Conservation (phyloP, 2,888 invertebrate genomes). For the Orthonevra nobilis region DNA sequence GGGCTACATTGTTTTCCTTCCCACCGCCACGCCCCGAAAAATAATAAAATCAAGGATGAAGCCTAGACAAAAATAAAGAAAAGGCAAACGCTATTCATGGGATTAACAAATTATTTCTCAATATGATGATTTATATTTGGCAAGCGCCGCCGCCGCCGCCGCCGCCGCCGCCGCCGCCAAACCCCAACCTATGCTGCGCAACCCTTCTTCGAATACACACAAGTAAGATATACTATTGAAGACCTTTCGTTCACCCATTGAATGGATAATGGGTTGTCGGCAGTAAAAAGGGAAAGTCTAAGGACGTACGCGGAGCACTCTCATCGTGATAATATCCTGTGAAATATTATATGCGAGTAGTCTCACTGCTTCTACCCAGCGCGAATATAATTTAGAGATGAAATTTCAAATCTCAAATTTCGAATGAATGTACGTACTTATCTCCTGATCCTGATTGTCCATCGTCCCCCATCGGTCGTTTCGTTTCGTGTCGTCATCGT, state of each 20-base stretch:
- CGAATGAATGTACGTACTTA: conserved; percentile 29
- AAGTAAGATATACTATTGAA: conserved; percentile 9
- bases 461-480: too few relatives aligned
- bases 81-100: conserved; percentile 58
- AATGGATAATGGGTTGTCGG: conserved; percentile 24
- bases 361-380: not conserved
- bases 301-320: conserved; percentile 14
- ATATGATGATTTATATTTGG: conserved; percentile 66
- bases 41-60: conserved; percentile 59
- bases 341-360: not conserved
- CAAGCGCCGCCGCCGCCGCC: conserved; percentile 61
- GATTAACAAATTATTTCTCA: conserved; percentile 68
- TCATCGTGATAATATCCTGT: conserved; percentile 13
- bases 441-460: conserved; percentile 49
- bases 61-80: conserved; percentile 41
- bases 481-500: conserved; percentile 1
- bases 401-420: conserved; percentile 39
- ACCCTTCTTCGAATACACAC: conserved; percentile 40
- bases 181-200: conserved; percentile 31
- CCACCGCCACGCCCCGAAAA: conserved; percentile 50
- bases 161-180: too few relatives aligned
- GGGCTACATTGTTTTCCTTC: conserved; percentile 28
- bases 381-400: conserved; percentile 54
- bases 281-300: not conserved
- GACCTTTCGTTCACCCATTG: not conserved